Conservation (phyloP, 2,888 invertebrate genomes). For the Troides aeacus region DNA sequence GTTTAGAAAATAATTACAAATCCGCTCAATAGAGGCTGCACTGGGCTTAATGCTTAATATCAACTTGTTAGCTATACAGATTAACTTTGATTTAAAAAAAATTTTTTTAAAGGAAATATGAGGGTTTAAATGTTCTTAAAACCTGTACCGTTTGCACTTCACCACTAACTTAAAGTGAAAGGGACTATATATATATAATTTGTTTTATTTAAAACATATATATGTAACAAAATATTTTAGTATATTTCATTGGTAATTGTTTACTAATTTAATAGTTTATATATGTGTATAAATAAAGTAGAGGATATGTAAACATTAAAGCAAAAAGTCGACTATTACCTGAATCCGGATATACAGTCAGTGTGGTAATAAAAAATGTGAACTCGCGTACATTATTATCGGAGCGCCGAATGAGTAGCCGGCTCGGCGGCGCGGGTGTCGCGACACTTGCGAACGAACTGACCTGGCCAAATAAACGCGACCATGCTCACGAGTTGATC, state of each 20-base stretch:
- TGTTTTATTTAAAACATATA: too few species aligned
- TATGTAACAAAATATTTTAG: too few species aligned
- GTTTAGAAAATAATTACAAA: neutral
- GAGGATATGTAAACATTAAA: neutral
- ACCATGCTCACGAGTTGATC: slow-evolving; percentile 34
- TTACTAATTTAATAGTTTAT: neutral
- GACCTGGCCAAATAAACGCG: slow-evolving; percentile 33
- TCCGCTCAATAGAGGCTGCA: neutral
- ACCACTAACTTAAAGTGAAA: too few species aligned
- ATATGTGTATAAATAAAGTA: neutral
- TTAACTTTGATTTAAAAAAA: neutral
- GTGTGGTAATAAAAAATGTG: slow-evolving; percentile 21
- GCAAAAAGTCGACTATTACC: slow-evolving; percentile 10
- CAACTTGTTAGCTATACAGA: neutral
- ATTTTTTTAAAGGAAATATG: neutral
- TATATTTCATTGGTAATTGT: too few species aligned
- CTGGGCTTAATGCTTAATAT: neutral
- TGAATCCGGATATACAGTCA: slow-evolving; percentile 16
- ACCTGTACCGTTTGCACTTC: too few species aligned
- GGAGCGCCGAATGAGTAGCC: slow-evolving; percentile 1
- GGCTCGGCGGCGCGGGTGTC: slow-evolving; percentile 28
- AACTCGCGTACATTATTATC: slow-evolving; percentile 23
- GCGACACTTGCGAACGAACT: slow-evolving; percentile 35
- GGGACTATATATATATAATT: too few species aligned
- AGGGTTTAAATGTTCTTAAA: too few species aligned